phyloP scores from a whole-genome alignment of 2,888 invertebrate genomes.

The Xylophagus ater region DNA sequence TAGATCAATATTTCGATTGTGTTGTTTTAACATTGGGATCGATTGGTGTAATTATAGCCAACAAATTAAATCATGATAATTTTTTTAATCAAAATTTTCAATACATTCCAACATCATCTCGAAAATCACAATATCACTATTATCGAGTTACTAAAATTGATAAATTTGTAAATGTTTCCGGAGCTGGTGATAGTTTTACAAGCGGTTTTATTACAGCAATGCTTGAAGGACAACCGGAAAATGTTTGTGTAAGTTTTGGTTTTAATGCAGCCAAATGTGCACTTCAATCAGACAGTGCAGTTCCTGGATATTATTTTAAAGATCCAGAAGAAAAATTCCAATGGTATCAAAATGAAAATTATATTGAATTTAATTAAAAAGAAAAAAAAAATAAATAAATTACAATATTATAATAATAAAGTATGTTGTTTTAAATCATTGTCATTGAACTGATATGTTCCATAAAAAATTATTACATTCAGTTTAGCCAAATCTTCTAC shows the following conservation, averaged over 20 bases:
- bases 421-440: too few relatives aligned
- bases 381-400: too few relatives aligned
- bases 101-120: too few relatives aligned
- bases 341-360: too few relatives aligned
- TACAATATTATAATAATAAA: too few relatives aligned
- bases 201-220: slow-evolving; percentile 58
- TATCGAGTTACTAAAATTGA: slow-evolving; percentile 39
- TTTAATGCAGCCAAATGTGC: slow-evolving; percentile 51
- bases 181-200: slow-evolving; percentile 69
- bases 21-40: slow-evolving; percentile 53
- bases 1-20: slow-evolving; percentile 44
- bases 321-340: slow-evolving; percentile 13
- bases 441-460: too few relatives aligned
- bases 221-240: slow-evolving; percentile 44
- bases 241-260: slow-evolving; percentile 49
- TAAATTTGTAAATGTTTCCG: slow-evolving; percentile 60
- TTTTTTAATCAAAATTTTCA: slow-evolving; percentile 16
- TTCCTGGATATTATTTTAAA: slow-evolving; percentile 41
- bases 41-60: slow-evolving; percentile 45
- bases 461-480: too few relatives aligned
- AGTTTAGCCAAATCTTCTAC: too few relatives aligned
- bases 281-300: slow-evolving; percentile 47
- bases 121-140: slow-evolving; percentile 27
- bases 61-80: slow-evolving; percentile 19
- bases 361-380: too few relatives aligned